Evolutionary conservation across 2,113 vertebrate genomes (phyloP).

Genomic region (Naja naja): DNA sequence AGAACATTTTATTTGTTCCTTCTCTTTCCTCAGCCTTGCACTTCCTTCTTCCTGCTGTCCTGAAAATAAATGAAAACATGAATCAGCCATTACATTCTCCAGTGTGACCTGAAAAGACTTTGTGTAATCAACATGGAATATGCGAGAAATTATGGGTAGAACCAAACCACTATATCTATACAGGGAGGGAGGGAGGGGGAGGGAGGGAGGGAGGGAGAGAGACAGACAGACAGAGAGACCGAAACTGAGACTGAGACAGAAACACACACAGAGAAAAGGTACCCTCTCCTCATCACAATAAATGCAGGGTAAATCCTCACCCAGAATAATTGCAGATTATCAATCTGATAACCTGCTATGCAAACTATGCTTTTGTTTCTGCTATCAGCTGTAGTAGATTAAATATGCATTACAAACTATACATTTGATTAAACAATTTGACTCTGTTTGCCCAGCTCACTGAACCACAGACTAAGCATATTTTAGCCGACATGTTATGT

Average conservation of each 20-base stretch:
- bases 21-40: not conserved
- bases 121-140: slow-evolving; percentile 55
- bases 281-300: not conserved
- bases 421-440: not conserved
- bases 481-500: not conserved
- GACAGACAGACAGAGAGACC: no score
- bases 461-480: not conserved
- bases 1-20: not conserved
- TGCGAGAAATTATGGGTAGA: slow-evolving; percentile 42
- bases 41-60: slow-evolving; percentile 49
- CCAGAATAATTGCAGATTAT: not conserved
- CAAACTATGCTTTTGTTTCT: not conserved
- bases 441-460: not conserved
- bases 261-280: not conserved
- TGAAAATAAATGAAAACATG: slow-evolving; percentile 43
- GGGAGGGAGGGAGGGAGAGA: no score
- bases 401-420: not conserved
- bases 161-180: slow-evolving; percentile 39
- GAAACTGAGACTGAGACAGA: no score
- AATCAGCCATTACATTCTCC: slow-evolving; percentile 54
- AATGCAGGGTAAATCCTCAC: not conserved
- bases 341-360: not conserved
- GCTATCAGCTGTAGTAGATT: not conserved
- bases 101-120: slow-evolving; percentile 52
- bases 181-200: not conserved